Percentiles rank a stretch among this genome's conserved stretches.
These are phyloP conservation scores for Medauroidea extradentata DNA, from an alignment of 1,140 invertebrate species.

Conservation along the genomic window DNA sequence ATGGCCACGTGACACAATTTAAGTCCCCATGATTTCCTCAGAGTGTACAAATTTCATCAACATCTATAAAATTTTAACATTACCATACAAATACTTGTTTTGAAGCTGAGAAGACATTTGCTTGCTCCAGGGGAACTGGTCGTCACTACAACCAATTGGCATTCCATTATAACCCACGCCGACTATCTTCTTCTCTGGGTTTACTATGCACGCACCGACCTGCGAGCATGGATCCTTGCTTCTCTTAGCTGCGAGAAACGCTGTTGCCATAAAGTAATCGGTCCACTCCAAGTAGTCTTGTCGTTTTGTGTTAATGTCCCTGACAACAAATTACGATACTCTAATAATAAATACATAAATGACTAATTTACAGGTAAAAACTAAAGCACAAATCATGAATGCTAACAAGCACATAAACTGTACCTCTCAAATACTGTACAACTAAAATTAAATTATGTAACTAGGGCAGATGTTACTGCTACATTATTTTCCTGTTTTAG, in stretches of 20 bases:
- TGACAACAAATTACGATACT: not conserved
- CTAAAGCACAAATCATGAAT: no score
- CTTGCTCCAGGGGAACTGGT: conserved; percentile 82
- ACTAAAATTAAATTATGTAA: no score
- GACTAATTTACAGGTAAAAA: no score
- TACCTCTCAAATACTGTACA: no score
- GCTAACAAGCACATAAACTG: no score
- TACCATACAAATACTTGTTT: conserved; percentile 83
- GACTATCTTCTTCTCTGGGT: conserved; percentile 84
- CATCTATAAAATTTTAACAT: not conserved
- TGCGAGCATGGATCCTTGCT: conserved; percentile 92
- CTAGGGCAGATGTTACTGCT: no score
- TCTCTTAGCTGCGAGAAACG: conserved; percentile 77
- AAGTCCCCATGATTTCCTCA: no score
- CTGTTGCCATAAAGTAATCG: conserved; percentile 93
- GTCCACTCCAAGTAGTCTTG: conserved; percentile 67
- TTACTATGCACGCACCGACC: conserved; percentile 91
- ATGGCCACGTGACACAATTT: not conserved
- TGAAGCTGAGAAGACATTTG: conserved; percentile 54
- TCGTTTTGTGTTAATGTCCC: conserved; percentile 41
- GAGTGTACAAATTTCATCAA: no score
- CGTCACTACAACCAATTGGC: conserved; percentile 82
- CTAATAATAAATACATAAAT: no score
- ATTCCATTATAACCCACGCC: conserved; percentile 96
- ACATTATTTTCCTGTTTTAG: no score